Percentiles rank a stretch among this genome's conserved stretches.
Conservation (phyloP, 2,888 invertebrate species). For the Rhingia rostrata region DNA sequence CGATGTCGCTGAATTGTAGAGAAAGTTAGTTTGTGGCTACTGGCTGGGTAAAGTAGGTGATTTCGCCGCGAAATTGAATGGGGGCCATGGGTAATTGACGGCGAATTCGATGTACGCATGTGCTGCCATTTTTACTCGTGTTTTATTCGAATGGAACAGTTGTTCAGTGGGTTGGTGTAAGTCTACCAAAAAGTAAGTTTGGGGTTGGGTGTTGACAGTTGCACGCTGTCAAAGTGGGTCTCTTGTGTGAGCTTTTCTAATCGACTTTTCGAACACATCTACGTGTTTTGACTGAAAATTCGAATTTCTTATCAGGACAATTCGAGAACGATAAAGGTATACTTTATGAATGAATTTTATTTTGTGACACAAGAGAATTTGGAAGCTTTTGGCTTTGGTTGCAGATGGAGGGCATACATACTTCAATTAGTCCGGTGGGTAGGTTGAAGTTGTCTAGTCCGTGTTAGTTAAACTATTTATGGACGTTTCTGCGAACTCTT, state of each 20-base stretch:
- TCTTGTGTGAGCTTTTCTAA: slow-evolving; percentile 54
- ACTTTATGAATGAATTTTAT: slow-evolving; percentile 63
- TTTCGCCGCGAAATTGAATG: slow-evolving; percentile 58
- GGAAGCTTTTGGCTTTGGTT: slow-evolving; percentile 48
- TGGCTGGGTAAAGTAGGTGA: slow-evolving; percentile 57
- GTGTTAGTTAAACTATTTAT: neutral
- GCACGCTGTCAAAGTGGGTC: slow-evolving; percentile 45
- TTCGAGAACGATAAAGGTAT: slow-evolving; percentile 36
- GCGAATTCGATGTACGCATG: slow-evolving; percentile 67
- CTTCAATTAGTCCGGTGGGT: no score
- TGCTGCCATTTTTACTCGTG: slow-evolving; percentile 13
- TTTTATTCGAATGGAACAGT: slow-evolving; percentile 44
- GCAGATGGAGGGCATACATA: neutral
- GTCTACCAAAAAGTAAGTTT: neutral
- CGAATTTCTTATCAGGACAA: slow-evolving; percentile 61
- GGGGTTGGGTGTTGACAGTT: slow-evolving; percentile 41
- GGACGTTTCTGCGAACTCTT: no score
- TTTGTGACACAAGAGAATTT: slow-evolving; percentile 19
- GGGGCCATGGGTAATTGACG: slow-evolving; percentile 39
- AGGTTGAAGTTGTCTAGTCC: slow-evolving; percentile 33
- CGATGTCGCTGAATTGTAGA: slow-evolving; percentile 73
- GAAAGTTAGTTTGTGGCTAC: slow-evolving; percentile 46
- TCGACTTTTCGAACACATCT: slow-evolving; percentile 31
- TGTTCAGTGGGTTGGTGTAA: slow-evolving; percentile 48
- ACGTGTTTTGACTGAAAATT: slow-evolving; percentile 61